phyloP scores from a whole-genome alignment of 2,113 vertebrate species.

The Muntiacus reevesi region DNA sequence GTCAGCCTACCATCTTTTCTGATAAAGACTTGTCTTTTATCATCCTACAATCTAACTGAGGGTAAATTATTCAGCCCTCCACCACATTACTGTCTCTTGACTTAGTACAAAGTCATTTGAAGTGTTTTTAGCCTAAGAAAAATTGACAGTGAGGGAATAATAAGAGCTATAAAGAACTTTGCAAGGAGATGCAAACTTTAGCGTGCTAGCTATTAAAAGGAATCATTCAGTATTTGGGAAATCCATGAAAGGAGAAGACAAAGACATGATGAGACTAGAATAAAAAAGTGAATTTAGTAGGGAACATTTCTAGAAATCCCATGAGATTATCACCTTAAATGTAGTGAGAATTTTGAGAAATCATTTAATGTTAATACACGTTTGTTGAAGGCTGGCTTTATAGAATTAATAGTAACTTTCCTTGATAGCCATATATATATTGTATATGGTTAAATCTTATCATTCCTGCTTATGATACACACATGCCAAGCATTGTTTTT shows the following conservation, averaged over 20 bases:
- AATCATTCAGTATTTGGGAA: neutral
- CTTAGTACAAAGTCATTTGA: neutral
- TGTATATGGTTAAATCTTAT: neutral
- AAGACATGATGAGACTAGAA: neutral
- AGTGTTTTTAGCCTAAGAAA: neutral
- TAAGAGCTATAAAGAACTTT: neutral
- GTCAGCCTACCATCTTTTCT: fast-evolving
- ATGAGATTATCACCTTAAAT: neutral
- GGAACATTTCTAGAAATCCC: neutral
- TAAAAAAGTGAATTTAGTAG: neutral
- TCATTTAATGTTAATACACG: neutral
- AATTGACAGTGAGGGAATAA: neutral
- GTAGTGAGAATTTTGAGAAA: neutral
- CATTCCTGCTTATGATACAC: neutral
- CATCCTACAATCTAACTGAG: neutral
- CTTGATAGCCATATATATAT: neutral
- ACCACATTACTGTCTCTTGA: neutral
- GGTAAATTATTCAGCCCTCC: neutral
- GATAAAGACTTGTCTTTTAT: neutral
- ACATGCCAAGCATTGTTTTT: neutral
- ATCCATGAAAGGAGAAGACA: neutral
- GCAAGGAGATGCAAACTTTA: neutral
- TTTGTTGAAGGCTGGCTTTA: neutral
- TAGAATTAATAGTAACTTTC: neutral
- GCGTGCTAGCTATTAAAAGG: neutral